Percentiles rank a stretch among this genome's conserved stretches.
These are phyloP conservation scores for Leuciscus idus DNA, from an alignment of 2,113 vertebrate genomes.

Conservation along the genomic window DNA sequence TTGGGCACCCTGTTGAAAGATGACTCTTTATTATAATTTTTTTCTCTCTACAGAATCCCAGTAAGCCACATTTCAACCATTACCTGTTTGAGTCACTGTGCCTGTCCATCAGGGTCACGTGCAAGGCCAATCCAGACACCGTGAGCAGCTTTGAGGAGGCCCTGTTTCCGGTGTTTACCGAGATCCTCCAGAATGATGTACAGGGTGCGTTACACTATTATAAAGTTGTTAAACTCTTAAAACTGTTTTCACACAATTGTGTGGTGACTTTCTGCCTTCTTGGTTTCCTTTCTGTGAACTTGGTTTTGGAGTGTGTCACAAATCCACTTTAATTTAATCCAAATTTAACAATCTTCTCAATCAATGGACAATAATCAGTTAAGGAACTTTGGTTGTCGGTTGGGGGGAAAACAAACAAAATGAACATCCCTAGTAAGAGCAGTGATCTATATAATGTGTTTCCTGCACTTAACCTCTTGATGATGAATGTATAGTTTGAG, in stretches of 20 bases:
- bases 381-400: too few relatives aligned
- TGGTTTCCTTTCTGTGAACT: too few relatives aligned
- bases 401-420: too few relatives aligned
- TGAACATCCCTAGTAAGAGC: background rate
- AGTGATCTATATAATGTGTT: background rate
- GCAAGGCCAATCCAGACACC: slow-evolving; percentile 88
- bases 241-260: background rate
- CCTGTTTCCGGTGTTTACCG: slow-evolving; percentile 95
- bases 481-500: background rate
- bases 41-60: slow-evolving; percentile 87
- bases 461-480: background rate
- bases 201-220: slow-evolving; percentile 80
- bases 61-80: slow-evolving; percentile 99
- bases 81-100: slow-evolving; percentile 99
- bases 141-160: slow-evolving; percentile 95
- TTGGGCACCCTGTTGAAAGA: background rate
- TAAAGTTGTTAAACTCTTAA: background rate
- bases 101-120: slow-evolving; percentile 94
- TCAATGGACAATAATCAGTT: too few relatives aligned
- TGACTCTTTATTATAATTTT: background rate
- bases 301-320: too few relatives aligned
- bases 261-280: background rate
- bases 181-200: slow-evolving; percentile 96
- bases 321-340: too few relatives aligned
- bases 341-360: too few relatives aligned